Conservation (phyloP, 92 coral and sea anemone genomes). For the Anthopleura xanthogrammica region DNA sequence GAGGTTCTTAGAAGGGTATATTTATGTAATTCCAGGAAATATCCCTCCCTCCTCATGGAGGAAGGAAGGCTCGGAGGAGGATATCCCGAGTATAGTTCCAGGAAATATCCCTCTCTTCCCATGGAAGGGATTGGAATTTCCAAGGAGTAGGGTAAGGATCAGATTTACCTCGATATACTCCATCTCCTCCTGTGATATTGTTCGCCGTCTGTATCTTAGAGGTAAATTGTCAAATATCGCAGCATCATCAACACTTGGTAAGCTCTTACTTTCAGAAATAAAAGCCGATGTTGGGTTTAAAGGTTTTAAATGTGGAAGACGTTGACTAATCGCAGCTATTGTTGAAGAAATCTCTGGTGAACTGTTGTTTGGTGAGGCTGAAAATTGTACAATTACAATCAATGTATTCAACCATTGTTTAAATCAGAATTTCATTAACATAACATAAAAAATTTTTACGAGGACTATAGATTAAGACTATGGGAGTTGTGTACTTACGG, state of each 20-base stretch:
- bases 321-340: slow-evolving; percentile 37
- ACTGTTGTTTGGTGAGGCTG: slow-evolving; percentile 9
- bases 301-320: slow-evolving; percentile 18
- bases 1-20: no score
- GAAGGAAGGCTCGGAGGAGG: no score
- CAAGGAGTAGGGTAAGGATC: no score
- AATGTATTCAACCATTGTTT: not conserved
- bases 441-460: not conserved
- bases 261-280: not conserved
- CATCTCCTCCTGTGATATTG: slow-evolving; percentile 77
- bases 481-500: slow-evolving; percentile 42
- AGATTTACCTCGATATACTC: slow-evolving; percentile 77
- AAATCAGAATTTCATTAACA: not conserved
- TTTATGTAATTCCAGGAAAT: no score
- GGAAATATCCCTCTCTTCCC: no score
- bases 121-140: no score
- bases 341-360: slow-evolving; percentile 50
- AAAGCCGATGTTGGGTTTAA: not conserved
- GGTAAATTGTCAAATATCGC: slow-evolving; percentile 58
- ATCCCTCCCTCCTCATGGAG: no score
- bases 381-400: not conserved
- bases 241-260: slow-evolving; percentile 13
- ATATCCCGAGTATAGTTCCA: no score
- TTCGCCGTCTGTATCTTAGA: slow-evolving; percentile 64
- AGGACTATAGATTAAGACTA: not conserved